These are phyloP conservation scores for human (Homo sapiens) DNA, from an alignment of 2,113 vertebrate species.

Conservation along the genomic window DNA sequence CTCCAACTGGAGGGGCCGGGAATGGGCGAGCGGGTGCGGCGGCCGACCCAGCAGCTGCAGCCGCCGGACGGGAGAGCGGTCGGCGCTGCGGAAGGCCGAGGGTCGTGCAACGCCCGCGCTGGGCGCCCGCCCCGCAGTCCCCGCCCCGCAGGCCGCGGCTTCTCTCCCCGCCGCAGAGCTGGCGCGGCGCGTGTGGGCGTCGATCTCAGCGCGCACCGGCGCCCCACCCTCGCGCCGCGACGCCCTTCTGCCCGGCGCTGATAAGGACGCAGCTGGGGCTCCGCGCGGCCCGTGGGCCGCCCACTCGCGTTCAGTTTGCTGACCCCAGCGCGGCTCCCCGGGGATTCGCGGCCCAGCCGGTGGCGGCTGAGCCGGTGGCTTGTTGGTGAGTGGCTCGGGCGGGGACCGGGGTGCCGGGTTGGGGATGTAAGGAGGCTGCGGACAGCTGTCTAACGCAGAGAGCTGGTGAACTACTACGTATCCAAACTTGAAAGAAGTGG, in stretches of 20 bases:
- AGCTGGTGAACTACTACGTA: background rate
- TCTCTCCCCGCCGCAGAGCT: background rate
- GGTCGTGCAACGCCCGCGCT: background rate
- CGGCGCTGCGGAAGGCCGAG: background rate
- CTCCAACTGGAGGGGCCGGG: rapidly evolving
- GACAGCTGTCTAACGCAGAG: background rate
- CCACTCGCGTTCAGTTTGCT: background rate
- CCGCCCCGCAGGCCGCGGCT: background rate
- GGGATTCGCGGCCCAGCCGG: background rate
- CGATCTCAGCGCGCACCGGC: background rate
- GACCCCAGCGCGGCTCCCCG: background rate
- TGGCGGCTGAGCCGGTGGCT: background rate
- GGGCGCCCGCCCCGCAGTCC: background rate
- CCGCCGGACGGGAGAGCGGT: too few species aligned
- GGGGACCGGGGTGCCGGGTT: background rate
- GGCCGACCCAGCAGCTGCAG: background rate
- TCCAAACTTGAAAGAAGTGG: background rate
- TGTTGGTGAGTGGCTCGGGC: slow-evolving; percentile 49
- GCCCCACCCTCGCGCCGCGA: background rate
- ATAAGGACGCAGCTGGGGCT: slow-evolving; percentile 40
- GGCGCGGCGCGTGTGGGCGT: slow-evolving; percentile 17
- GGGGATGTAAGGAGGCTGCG: background rate
- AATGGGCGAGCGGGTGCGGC: background rate
- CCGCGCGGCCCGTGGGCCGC: background rate
- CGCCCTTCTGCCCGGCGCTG: background rate